Evolutionary conservation across 2,888 invertebrate genomes (phyloP).

Genomic region (Volucella inflata): DNA sequence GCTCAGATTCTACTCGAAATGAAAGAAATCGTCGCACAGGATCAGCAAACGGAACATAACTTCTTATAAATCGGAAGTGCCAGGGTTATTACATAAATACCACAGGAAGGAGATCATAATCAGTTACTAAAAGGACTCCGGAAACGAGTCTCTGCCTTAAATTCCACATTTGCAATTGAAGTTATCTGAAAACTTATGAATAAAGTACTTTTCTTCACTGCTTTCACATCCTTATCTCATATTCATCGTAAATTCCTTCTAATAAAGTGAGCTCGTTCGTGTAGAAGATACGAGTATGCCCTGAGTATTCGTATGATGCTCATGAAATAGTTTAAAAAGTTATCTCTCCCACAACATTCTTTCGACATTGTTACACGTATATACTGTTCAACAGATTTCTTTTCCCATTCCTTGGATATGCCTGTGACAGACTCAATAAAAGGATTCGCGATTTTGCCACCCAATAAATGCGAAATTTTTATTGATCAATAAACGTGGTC

Average conservation of each 20-base stretch:
- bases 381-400: conserved; percentile 34
- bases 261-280: conserved; percentile 31
- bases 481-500: conserved; percentile 46
- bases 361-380: conserved; percentile 12
- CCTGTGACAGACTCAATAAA: conserved; percentile 28
- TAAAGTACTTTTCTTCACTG: too few species aligned
- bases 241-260: conserved; percentile 21
- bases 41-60: too few species aligned
- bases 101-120: too few species aligned
- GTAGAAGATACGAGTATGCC: background rate
- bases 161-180: too few species aligned
- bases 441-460: conserved; percentile 46
- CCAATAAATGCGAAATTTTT: conserved; percentile 47
- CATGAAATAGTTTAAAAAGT: conserved; percentile 43
- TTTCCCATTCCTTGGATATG: background rate
- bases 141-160: too few species aligned
- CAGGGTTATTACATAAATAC: too few species aligned
- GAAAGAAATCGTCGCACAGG: too few species aligned
- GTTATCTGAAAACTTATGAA: too few species aligned
- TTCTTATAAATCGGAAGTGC: too few species aligned
- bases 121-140: too few species aligned
- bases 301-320: background rate
- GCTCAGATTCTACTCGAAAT: too few species aligned
- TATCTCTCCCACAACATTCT: conserved; percentile 13
- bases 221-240: too few species aligned